Evolutionary conservation across 2,888 invertebrate species (phyloP), one percentile per base, ranked within the genome.

Genomic region (Melikaiella ostensackeni): DNA sequence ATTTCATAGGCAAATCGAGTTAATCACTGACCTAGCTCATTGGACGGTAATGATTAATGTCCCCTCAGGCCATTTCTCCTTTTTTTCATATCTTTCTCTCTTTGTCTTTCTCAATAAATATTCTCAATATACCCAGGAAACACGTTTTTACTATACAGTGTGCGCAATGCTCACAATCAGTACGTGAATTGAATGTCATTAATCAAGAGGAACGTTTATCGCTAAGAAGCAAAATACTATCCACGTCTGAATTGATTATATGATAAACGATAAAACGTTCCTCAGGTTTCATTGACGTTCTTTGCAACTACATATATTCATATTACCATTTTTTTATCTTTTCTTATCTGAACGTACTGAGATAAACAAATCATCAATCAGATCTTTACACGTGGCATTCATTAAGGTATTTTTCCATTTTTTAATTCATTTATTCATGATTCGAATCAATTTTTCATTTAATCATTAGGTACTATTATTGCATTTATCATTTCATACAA

Each of bases 181-280:
- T 46, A 66, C 42, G 70, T 50, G 70, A 70, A 70, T 50, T 70
- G 70, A 9, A 70, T 70, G 70, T 70, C 70, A 70, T 70, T 70
- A 70, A 70, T 70, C 70, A 70, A 50, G 50, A 70, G 70, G 27
- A 70, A 70, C 50, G 30, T 70, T 70, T 70, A 70, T 70, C 70
- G 46, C 70, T 30, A 70, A 33, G 70, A 50, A 50, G 46, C 66
- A 46, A 66, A 66, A 27, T 46, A 42, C 66, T 66, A 66, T 27
- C 27, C 27, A 27, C 66, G 46, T 50, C 70, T 70, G 70, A 70
- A 70, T 50, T 70, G 30, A 70, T 70, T 66, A 66, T 66, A 66
- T 50, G 50, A 70, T 70, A 50, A 30, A 70, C 46, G 50, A 70
- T 70, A 50, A n/a, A 70, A 70, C 50, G 30, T 33, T 70, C 1